These are phyloP conservation scores for Drosophila lacertosa DNA, from an alignment of 1,140 invertebrate species.

Conservation along the genomic window DNA sequence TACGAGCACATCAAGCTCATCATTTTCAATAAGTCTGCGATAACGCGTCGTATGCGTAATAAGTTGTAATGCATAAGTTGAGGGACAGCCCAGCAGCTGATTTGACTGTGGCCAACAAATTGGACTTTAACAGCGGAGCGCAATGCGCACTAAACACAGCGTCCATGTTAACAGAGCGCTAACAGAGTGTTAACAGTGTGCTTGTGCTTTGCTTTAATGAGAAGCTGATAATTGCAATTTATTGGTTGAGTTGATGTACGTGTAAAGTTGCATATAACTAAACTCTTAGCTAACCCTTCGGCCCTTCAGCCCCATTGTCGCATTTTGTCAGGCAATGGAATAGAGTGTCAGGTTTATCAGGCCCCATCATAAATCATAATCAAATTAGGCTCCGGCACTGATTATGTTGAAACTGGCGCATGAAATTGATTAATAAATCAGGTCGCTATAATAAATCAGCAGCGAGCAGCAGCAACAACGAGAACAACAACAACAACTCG, in stretches of 20 bases:
- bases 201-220: constrained; percentile 12
- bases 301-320: too few relatives aligned
- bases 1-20: constrained; percentile 49
- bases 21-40: constrained; percentile 69
- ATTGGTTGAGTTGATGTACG: constrained; percentile 24
- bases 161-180: constrained; percentile 22
- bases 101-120: constrained; percentile 1
- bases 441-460: constrained; percentile 64
- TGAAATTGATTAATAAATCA: constrained; percentile 77
- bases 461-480: constrained; percentile 18
- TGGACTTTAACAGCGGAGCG: constrained; percentile 23
- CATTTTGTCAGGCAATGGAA: constrained; percentile 18
- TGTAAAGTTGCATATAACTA: constrained; percentile 11
- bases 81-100: constrained; percentile 19
- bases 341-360: constrained; percentile 33
- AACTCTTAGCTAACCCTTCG: not conserved
- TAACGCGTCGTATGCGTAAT: constrained; percentile 71
- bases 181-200: constrained; percentile 14
- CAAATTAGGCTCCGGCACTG: constrained; percentile 61
- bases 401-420: constrained; percentile 62
- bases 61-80: constrained; percentile 47
- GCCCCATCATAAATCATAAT: constrained; percentile 71
- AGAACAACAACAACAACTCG: not conserved
- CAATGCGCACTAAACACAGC: constrained; percentile 12
- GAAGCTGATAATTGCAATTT: constrained; percentile 52